phyloP scores from a whole-genome alignment of 1,140 invertebrate species.

The Atta colombica region DNA sequence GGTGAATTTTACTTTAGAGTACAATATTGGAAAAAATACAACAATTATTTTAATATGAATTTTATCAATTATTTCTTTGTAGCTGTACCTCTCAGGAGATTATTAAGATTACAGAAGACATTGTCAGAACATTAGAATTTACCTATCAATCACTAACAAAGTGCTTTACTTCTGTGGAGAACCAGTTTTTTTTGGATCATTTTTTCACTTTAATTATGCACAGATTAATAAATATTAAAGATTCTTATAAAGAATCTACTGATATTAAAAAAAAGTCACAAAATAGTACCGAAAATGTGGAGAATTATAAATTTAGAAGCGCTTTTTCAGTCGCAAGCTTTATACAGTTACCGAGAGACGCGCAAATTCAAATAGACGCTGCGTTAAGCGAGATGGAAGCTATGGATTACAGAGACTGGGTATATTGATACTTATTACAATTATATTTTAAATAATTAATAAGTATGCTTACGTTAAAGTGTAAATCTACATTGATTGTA shows the following conservation, averaged over 20 bases:
- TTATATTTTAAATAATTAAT: not conserved
- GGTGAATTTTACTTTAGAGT: slow-evolving; percentile 76
- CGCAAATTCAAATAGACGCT: slow-evolving; percentile 92
- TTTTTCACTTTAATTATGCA: slow-evolving; percentile 87
- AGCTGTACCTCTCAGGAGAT: slow-evolving; percentile 86
- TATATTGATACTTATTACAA: slow-evolving; percentile 76
- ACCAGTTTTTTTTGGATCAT: slow-evolving; percentile 86
- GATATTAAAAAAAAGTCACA: slow-evolving; percentile 29
- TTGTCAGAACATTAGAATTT: slow-evolving; percentile 87
- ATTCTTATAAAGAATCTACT: slow-evolving; percentile 53
- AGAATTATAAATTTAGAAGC: slow-evolving; percentile 80
- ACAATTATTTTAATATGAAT: slow-evolving; percentile 73
- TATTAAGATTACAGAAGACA: slow-evolving; percentile 84
- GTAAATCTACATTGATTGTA: not conserved
- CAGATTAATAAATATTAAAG: slow-evolving; percentile 81
- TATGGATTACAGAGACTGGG: slow-evolving; percentile 94
- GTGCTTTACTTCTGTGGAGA: slow-evolving; percentile 84
- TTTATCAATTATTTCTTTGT: slow-evolving; percentile 84
- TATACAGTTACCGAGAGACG: slow-evolving; percentile 91
- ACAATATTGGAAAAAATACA: slow-evolving; percentile 66
- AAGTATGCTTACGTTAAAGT: not conserved
- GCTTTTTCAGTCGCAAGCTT: slow-evolving; percentile 86
- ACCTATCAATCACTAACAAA: slow-evolving; percentile 86
- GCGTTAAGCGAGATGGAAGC: slow-evolving; percentile 93
- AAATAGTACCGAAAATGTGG: slow-evolving; percentile 55